Evolutionary conservation across 2,797 vertebrate species (phyloP).

Genomic region (Nyctalus aviator): DNA sequence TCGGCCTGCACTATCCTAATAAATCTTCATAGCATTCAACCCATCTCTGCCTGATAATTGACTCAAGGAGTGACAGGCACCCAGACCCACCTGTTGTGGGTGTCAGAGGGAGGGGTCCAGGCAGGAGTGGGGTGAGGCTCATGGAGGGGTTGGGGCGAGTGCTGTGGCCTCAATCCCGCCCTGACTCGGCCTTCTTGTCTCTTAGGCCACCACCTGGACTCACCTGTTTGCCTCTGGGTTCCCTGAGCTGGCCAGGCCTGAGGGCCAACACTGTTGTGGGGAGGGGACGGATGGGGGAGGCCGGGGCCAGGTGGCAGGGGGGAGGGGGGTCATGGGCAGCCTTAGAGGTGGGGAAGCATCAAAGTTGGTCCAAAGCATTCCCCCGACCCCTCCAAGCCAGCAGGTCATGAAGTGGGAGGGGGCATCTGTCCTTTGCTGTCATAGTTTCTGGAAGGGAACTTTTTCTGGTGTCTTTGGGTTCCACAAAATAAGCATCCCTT

Average conservation of each 20-base stretch:
- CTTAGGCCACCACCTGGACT: not conserved
- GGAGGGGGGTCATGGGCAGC: too few relatives aligned
- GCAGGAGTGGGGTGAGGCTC: accelerated
- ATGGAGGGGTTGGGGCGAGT: not conserved
- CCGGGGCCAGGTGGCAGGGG: too few relatives aligned
- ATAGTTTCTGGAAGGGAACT: not conserved
- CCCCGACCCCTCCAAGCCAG: not conserved
- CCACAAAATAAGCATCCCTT: not conserved
- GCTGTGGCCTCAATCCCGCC: accelerated
- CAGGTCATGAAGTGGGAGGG: too few relatives aligned
- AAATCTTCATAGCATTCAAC: too few relatives aligned
- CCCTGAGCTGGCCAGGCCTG: not conserved
- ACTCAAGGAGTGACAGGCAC: too few relatives aligned
- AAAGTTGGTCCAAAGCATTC: not conserved
- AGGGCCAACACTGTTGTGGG: accelerated
- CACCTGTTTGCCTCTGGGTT: not conserved
- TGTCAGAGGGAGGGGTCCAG: too few relatives aligned
- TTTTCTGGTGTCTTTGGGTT: not conserved
- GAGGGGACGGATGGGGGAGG: accelerated
- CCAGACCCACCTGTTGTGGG: too few relatives aligned
- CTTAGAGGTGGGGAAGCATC: too few relatives aligned
- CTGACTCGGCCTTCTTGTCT: not conserved
- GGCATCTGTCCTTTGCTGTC: not conserved
- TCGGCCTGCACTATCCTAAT: too few relatives aligned
- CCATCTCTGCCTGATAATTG: too few relatives aligned